Base-by-base conservation (phyloP, 2,113 vertebrate species). In the Pitta sordida region DNA sequence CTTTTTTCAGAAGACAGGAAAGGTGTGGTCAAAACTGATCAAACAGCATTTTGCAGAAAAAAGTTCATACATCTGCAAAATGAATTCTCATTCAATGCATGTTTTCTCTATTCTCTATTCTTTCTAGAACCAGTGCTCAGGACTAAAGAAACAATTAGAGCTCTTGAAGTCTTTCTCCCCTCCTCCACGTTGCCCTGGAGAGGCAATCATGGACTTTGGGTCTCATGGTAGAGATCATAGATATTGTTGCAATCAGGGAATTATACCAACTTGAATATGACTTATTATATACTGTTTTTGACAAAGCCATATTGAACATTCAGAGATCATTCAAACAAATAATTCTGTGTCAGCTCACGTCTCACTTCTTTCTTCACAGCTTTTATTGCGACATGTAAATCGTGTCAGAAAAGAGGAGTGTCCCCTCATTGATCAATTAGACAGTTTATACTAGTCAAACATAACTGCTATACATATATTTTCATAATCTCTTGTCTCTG, bases 1-100 rank as follows among this genome's bases (percentile, higher is more conserved):
- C 65, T 70, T 94, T 94, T 94, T 96, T 79, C 73, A 92, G 69
- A 95, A 91, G 83, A 58, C 94, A 96, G 92, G 94, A 96, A 96
- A 95, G 91, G 81, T 96, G 93, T 93, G 94, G 94, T 86, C 86
- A 95, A 94, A 97, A 93, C 77, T 88, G 56, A 96, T 88, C 86
- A 94, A 84, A 91, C 30, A 86, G 41, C 37, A 32, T 13, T 80
- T 92, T 91, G 34, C 77, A 92, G 71, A 94, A 83, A 94, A 53
- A 24, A 60, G 53, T 85, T 79, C 88, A 64, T 64, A 73, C 86
- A 94, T 92, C 95, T 94, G 89, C 87, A 93, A 91, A 96, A 86
- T 70, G 18, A 67, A 69, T 96, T 76, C 59, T 88, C 48, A 60
- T 67, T 49, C 76, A 74, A 34, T 78, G 77, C 32, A 65, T 82